Base-by-base conservation (phyloP, 2,113 vertebrate species). In the Taxidea taxus region DNA sequence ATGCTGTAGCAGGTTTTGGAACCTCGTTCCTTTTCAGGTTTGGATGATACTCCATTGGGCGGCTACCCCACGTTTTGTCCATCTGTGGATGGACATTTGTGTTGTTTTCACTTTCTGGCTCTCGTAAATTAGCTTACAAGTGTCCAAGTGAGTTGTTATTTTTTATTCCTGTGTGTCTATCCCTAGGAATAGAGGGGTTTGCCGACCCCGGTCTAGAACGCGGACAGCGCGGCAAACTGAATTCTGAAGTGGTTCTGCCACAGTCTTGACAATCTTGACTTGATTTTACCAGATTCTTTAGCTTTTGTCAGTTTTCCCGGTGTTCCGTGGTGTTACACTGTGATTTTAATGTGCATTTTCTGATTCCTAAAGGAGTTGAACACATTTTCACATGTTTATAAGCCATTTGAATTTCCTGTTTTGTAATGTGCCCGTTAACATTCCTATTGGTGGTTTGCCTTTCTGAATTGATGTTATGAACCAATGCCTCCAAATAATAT, bases 401-500 rank as follows among this genome's bases (percentile, higher is more conserved):
- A 94, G 15, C 72, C 64, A 51, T 74, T 85, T 88, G 64, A 51
- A 87, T 56, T 93, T 90, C 64, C 51, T 96, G 21, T 91, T 97
- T 81, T 91, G n/a, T 88, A 92, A 81, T 4, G 14, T 95, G 66
- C 39, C 47, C 90, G 3, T 85, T 74, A 80, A 49, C 83, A 78
- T 87, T 91, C 68, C 44, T 83, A 0, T 75, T 87, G 84, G 77
- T 89, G 60, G 87, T 80, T 90, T 93, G 90, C 62, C 80, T 95
- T 90, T 87, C 81, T 94, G 39, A 91, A 87, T 93, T 77, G 86
- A 80, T 83, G 74, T 78, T 93, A 42, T 83, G 49, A 94, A 91
- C 54, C 91, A 68, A 68, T 88, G 54, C 85, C 86, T 82, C 81
- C 90, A 97, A 92, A 92, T 97, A 96, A 97, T 75, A 25, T 87